Evolutionary conservation across 2,797 vertebrate genomes (phyloP).

Genomic region (Pangasius mekongensis): DNA sequence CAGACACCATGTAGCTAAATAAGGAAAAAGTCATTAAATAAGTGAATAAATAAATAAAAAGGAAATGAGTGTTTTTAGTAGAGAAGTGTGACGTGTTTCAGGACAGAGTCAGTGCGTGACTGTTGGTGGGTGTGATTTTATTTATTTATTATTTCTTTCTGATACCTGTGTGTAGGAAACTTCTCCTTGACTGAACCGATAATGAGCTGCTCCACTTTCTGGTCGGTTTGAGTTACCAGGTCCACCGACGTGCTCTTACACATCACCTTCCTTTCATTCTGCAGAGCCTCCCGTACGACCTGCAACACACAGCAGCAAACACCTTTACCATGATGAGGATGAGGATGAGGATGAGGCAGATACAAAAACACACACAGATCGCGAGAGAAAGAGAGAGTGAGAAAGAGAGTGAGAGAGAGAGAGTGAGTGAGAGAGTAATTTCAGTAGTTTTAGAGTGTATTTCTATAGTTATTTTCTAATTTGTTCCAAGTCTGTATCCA

Average conservation of each 20-base stretch:
- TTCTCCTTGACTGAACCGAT: slow-evolving; percentile 87
- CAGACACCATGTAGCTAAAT: not conserved
- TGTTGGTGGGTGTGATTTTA: not conserved
- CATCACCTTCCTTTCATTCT: slow-evolving; percentile 82
- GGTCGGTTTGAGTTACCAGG: slow-evolving; percentile 91
- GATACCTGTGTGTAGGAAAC: slow-evolving; percentile 88
- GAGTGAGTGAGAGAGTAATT: no score
- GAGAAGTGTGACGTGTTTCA: not conserved
- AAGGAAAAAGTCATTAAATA: not conserved
- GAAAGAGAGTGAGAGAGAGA: no score
- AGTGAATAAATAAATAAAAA: not conserved
- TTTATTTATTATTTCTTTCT: not conserved
- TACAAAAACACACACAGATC: no score
- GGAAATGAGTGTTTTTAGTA: no score
- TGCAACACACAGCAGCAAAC: slow-evolving; percentile 54
- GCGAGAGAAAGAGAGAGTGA: no score
- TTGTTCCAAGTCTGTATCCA: no score
- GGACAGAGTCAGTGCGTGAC: not conserved
- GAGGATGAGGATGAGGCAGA: no score
- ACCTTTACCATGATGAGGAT: not conserved
- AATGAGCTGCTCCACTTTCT: slow-evolving; percentile 92
- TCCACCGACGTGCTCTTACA: slow-evolving; percentile 90
- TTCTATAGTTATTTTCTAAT: no score
- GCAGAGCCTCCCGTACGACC: slow-evolving; percentile 84
- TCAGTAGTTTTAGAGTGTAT: no score